phyloP scores from a whole-genome alignment of 2,888 invertebrate genomes.

The Neocrepidodera transversa region DNA sequence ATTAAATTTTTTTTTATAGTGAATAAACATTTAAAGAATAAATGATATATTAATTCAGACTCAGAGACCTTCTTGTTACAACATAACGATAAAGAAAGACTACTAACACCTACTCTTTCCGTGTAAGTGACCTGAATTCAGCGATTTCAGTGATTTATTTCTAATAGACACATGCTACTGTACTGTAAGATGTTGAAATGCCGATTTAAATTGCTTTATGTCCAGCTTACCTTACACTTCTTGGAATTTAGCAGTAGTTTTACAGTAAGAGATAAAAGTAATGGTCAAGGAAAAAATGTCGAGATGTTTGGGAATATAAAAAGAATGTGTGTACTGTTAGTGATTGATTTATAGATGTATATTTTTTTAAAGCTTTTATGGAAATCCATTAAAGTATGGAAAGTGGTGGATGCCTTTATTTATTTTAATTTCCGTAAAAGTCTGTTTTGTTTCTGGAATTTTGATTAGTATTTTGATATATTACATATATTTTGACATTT shows the following conservation, averaged over 20 bases:
- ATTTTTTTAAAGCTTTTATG: too few relatives aligned
- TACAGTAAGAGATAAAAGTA: slow-evolving; percentile 17
- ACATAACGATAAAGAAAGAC: neutral
- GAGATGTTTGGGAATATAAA: slow-evolving; percentile 2
- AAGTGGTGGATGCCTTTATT: too few relatives aligned
- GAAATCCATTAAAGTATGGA: too few relatives aligned
- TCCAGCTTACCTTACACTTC: slow-evolving; percentile 15
- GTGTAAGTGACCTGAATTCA: slow-evolving; percentile 11
- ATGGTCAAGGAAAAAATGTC: slow-evolving; percentile 1
- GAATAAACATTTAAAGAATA: too few relatives aligned
- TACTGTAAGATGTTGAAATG: slow-evolving; percentile 15
- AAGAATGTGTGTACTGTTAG: too few relatives aligned
- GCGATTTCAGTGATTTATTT: slow-evolving; percentile 14
- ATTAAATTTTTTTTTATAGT: too few relatives aligned
- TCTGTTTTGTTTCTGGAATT: too few relatives aligned
- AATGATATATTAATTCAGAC: too few relatives aligned
- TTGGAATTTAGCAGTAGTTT: slow-evolving; percentile 23
- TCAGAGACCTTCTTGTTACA: neutral
- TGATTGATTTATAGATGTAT: too few relatives aligned
- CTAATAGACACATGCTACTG: slow-evolving; percentile 6
- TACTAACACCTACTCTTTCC: slow-evolving; percentile 12
- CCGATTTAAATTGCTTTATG: slow-evolving; percentile 21
- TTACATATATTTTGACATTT: too few relatives aligned
- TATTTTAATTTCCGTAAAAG: too few relatives aligned
- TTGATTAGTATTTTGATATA: too few relatives aligned